Evolutionary conservation across 2,888 invertebrate species (phyloP).

Genomic region (Villa cingulata): DNA sequence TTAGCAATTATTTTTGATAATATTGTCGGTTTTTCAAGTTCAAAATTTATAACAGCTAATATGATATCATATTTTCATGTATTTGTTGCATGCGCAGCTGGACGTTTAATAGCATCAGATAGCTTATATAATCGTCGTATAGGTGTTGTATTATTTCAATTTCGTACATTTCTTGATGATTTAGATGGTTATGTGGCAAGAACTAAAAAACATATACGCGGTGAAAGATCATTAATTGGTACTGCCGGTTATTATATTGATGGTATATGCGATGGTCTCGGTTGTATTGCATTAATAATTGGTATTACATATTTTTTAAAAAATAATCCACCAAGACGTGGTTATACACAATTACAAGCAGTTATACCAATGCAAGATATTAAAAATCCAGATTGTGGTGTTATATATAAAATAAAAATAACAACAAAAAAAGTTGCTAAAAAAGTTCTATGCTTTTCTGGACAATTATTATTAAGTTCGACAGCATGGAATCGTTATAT

Average conservation of each 20-base stretch:
- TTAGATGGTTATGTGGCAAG: constrained; percentile 78
- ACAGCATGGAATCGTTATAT: constrained; percentile 76
- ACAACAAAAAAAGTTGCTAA: constrained; percentile 51
- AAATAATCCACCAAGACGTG: constrained; percentile 58
- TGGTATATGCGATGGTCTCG: constrained; percentile 66
- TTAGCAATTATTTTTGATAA: constrained; percentile 59
- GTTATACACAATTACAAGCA: constrained; percentile 54
- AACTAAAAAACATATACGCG: constrained; percentile 56
- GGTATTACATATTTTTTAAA: constrained; percentile 56
- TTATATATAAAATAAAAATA: constrained; percentile 53
- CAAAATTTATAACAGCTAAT: constrained; percentile 60
- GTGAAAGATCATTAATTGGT: constrained; percentile 68
- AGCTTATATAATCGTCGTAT: constrained; percentile 55
- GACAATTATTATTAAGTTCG: constrained; percentile 60
- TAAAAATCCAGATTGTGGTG: constrained; percentile 38
- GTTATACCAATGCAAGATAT: constrained; percentile 39
- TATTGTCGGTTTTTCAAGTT: constrained; percentile 47
- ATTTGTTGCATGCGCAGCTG: constrained; percentile 58
- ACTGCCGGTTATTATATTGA: constrained; percentile 70
- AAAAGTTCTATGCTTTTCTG: constrained; percentile 50
- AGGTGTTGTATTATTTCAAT: constrained; percentile 63
- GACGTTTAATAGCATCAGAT: constrained; percentile 59
- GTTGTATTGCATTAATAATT: constrained; percentile 55
- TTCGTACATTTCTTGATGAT: constrained; percentile 72
- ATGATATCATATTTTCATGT: constrained; percentile 72